Evolutionary conservation across 2,888 invertebrate species (phyloP), one percentile per base, ranked within the genome.

Genomic region (Tricholauxania praeusta): DNA sequence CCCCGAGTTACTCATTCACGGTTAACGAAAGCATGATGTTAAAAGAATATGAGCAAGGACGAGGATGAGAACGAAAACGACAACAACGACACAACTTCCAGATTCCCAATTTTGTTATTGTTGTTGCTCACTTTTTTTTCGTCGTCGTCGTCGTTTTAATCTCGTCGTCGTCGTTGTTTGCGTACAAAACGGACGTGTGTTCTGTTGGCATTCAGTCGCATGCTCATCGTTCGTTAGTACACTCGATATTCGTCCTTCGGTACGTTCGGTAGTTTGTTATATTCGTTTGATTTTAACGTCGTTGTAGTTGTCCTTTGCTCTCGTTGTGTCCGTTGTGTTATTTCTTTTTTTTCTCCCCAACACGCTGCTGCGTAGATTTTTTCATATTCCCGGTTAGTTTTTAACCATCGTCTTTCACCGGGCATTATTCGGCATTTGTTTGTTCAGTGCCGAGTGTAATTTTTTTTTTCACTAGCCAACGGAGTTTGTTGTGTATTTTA

Each of bases 311-410:
- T 19, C 32, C 19, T 59, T 72, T 19, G 70, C 62, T 63, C 63
- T 65, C 66, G 55, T 32, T 19, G 39, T 60, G 47, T 17, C 14
- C 48, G 32, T 47, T 32, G 57, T 57, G 28, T 55, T 53, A 15
- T 52, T 52, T n/a, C n/a, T n/a, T 52, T 22, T 55, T 49, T 49
- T 64, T 17, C 64, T n/a, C 14, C 32, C 10, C 14, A 15, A 12
- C 12, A 19, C 57, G 39, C 17, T 72, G 49, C 51, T 28, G 19
- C 60, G 60, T 47, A 39, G 10, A 59, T 63, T 28, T 32, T 22
- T 53, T 63, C 53, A 17, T 47, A 47, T 63, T 53, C 53, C 62
- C 70, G 53, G 70, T 63, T 32, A 70, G 72, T 66, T 57, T 53
- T 28, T 19, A 14, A 22, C 19, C 28, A n/a, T 49, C 52, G 17